Evolutionary conservation across 2,797 vertebrate species (phyloP).

Genomic region (Parauchenoglanis ngamensis): DNA sequence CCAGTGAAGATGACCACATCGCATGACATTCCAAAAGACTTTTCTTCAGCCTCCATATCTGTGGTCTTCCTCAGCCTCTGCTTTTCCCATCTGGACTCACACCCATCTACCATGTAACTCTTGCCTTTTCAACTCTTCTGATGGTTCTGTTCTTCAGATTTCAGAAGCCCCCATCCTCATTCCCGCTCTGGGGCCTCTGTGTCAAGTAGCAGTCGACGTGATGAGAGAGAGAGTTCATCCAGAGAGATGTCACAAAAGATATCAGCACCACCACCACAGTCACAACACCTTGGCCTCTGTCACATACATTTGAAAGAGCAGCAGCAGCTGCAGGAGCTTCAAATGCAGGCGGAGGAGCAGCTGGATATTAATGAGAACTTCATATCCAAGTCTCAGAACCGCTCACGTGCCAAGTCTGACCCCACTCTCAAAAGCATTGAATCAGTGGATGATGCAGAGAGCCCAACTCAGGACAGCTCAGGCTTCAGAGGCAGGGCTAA

Average conservation of each 20-base stretch:
- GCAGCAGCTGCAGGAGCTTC: conserved; percentile 87
- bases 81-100: conserved; percentile 73
- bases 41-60: conserved; percentile 60
- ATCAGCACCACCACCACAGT: conserved; percentile 76
- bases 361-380: conserved; percentile 95
- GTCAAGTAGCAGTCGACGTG: conserved; percentile 83
- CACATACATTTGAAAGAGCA: conserved; percentile 94
- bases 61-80: conserved; percentile 66
- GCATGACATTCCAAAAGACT: conserved; percentile 76
- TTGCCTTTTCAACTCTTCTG: conserved; percentile 77
- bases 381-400: conserved; percentile 86
- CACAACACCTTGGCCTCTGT: conserved; percentile 94
- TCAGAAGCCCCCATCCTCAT: conserved; percentile 85
- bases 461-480: conserved; percentile 70
- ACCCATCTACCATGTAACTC: conserved; percentile 70
- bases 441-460: conserved; percentile 75
- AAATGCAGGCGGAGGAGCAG: conserved; percentile 80
- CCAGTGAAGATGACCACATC: conserved; percentile 63
- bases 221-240: conserved; percentile 83
- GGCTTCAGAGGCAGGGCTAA: conserved; percentile 84
- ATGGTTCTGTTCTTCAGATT: conserved; percentile 91
- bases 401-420: conserved; percentile 95
- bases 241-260: conserved; percentile 73
- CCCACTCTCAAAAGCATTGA: conserved; percentile 89
- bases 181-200: conserved; percentile 77